phyloP scores from a whole-genome alignment of 1,140 invertebrate genomes.

The Agrypnia vestita region DNA sequence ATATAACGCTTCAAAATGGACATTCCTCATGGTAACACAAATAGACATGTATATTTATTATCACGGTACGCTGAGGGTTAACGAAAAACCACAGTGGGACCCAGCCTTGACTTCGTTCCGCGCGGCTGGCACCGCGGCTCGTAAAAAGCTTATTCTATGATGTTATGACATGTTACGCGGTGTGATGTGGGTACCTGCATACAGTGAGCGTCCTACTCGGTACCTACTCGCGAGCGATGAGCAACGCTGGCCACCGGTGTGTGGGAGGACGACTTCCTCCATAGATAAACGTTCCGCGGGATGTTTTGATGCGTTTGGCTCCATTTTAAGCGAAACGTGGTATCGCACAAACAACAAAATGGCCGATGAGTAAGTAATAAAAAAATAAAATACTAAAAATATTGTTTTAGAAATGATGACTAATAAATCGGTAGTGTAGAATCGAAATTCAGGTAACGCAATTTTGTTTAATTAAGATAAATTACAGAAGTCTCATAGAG shows the following conservation, averaged over 20 bases:
- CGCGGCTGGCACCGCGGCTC: constrained; percentile 6
- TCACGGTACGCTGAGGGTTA: too few relatives aligned
- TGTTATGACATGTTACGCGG: not conserved
- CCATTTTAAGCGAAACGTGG: constrained; percentile 8
- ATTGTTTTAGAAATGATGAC: too few relatives aligned
- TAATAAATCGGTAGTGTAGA: too few relatives aligned
- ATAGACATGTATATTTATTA: too few relatives aligned
- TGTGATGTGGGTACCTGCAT: not conserved
- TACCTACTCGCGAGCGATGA: not conserved
- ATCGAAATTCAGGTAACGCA: too few relatives aligned
- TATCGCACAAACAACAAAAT: not conserved
- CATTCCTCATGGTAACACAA: too few relatives aligned
- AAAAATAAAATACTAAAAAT: too few relatives aligned
- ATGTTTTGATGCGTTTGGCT: not conserved
- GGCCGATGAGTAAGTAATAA: not conserved
- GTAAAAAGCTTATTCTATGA: constrained; percentile 1
- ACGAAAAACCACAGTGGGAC: constrained; percentile 20
- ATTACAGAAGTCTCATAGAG: too few relatives aligned
- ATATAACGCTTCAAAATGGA: too few relatives aligned
- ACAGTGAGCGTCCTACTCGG: not conserved
- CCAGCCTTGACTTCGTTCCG: constrained; percentile 32
- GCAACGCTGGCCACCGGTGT: not conserved
- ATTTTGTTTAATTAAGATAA: too few relatives aligned
- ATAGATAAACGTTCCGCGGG: not conserved
- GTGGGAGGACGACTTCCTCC: constrained; percentile 29